Percentiles rank a stretch among this genome's conserved stretches.
phyloP scores from a whole-genome alignment of 2,888 invertebrate species.

The Drosophila paranaensis region DNA sequence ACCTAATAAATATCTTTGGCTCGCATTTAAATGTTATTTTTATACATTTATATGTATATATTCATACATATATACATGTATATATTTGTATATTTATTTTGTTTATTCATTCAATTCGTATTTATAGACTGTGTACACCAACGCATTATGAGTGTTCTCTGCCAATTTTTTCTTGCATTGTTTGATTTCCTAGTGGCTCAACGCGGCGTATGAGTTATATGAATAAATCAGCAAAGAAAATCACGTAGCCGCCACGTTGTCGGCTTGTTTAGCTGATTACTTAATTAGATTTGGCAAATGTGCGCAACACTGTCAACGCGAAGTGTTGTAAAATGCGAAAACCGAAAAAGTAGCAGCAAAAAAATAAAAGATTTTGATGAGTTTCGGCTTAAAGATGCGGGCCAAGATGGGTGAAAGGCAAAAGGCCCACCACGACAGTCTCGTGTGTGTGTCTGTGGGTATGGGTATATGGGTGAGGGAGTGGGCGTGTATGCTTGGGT shows the following conservation, averaged over 20 bases:
- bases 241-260: slow-evolving; percentile 5
- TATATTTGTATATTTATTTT: neutral
- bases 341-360: neutral
- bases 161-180: neutral
- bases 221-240: neutral
- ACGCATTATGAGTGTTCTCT: slow-evolving; percentile 7
- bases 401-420: neutral
- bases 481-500: too few species aligned
- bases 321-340: neutral
- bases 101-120: neutral
- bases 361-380: neutral
- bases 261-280: neutral
- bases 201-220: slow-evolving; percentile 2
- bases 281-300: neutral
- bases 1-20: neutral
- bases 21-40: neutral
- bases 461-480: too few species aligned
- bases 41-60: neutral
- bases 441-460: neutral
- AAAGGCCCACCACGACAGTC: neutral
- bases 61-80: neutral
- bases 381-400: neutral
- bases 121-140: slow-evolving; percentile 1
- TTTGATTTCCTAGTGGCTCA: neutral
- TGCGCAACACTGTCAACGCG: neutral